Conservation (phyloP, 2,797 vertebrate genomes). For the Epinephelus awoara region DNA sequence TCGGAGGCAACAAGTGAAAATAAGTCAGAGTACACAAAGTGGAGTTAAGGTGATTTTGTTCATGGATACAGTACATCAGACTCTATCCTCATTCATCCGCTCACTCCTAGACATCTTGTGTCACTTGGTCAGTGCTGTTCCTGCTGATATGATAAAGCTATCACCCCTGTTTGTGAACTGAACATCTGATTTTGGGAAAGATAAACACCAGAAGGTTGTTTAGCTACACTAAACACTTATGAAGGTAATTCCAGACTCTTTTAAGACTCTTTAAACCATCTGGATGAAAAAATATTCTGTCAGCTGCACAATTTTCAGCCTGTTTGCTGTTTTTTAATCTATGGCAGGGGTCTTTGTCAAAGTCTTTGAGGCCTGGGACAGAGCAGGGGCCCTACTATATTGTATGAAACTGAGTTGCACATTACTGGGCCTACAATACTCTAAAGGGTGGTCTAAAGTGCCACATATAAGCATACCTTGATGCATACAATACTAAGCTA, state of each 20-base stretch:
- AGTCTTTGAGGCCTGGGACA: too few relatives aligned
- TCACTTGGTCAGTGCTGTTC: not conserved
- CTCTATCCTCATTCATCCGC: not conserved
- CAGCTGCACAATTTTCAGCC: not conserved
- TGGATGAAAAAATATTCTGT: not conserved
- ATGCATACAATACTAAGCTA: too few relatives aligned
- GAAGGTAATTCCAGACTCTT: not conserved
- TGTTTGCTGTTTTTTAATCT: not conserved
- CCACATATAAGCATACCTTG: too few relatives aligned
- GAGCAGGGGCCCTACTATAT: too few relatives aligned
- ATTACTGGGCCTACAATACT: too few relatives aligned
- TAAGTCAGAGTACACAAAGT: slow-evolving; percentile 11
- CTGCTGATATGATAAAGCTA: not conserved
- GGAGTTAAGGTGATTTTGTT: slow-evolving; percentile 16
- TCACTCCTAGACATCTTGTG: slow-evolving; percentile 1
- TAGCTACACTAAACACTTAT: not conserved
- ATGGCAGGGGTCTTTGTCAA: too few relatives aligned
- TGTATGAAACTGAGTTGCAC: too few relatives aligned
- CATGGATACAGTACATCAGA: not conserved
- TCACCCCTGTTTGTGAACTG: not conserved
- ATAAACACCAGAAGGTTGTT: not conserved
- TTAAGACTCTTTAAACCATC: not conserved
- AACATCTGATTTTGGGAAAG: not conserved
- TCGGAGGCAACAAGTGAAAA: slow-evolving; percentile 30
- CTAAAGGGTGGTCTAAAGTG: too few relatives aligned